phyloP scores from a whole-genome alignment of 2,113 vertebrate genomes.

The Steatornis caripensis region DNA sequence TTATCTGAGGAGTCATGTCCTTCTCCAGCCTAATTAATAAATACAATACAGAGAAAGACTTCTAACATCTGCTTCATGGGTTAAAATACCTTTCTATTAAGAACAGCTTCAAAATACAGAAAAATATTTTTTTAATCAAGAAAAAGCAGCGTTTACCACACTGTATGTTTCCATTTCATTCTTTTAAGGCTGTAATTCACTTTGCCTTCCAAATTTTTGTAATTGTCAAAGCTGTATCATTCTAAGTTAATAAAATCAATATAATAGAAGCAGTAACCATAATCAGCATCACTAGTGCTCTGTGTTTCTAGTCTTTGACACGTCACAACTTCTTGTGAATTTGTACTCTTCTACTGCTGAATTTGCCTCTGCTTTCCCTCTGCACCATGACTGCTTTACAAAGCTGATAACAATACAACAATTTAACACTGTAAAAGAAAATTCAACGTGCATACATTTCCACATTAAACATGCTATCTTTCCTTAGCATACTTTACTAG shows the following conservation, averaged over 20 bases:
- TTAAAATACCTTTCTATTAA: not conserved
- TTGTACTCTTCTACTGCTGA: not conserved
- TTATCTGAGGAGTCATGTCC: not conserved
- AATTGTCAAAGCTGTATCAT: not conserved
- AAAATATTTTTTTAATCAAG: not conserved
- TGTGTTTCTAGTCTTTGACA: not conserved
- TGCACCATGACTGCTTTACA: not conserved
- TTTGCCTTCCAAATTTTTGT: not conserved
- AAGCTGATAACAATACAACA: not conserved
- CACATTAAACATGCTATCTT: not conserved
- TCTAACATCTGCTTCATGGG: not conserved
- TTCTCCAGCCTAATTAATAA: not conserved
- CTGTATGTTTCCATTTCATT: not conserved
- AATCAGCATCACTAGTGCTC: not conserved
- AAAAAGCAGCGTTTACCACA: not conserved
- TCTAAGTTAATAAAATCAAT: not conserved
- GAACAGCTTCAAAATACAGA: not conserved
- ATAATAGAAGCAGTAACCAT: not conserved
- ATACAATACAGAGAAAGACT: not conserved
- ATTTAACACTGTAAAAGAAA: not conserved
- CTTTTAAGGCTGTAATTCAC: not conserved
- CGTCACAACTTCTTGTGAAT: not conserved
- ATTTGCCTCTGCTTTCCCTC: not conserved
- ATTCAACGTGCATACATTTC: not conserved
- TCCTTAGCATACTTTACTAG: not conserved